phyloP scores from a whole-genome alignment of 1,140 invertebrate genomes.

The Pseudomyrmex flavicornis region DNA sequence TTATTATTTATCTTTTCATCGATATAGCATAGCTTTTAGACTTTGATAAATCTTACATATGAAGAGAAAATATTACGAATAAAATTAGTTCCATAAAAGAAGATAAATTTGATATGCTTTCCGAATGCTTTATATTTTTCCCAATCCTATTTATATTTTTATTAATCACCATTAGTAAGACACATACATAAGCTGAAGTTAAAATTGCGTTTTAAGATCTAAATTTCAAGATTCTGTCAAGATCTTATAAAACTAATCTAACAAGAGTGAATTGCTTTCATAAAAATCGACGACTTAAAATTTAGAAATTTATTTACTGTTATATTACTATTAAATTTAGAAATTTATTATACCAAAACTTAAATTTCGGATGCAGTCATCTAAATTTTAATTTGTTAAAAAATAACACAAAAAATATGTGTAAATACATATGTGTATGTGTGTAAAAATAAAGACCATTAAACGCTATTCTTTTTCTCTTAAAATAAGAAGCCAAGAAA shows the following conservation, averaged over 20 bases:
- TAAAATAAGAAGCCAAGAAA: too few relatives aligned
- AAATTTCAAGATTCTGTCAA: conserved; percentile 37
- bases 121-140: neutral
- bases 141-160: conserved; percentile 22
- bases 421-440: neutral
- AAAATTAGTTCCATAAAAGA: neutral
- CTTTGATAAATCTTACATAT: conserved; percentile 13
- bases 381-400: neutral
- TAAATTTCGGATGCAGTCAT: conserved; percentile 7
- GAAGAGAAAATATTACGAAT: conserved; percentile 11
- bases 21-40: neutral
- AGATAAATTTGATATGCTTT: neutral
- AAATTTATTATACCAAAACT: conserved; percentile 38
- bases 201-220: conserved; percentile 47
- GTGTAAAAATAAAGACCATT: neutral
- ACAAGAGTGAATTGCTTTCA: conserved; percentile 13
- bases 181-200: conserved; percentile 16
- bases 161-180: conserved; percentile 51
- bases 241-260: conserved; percentile 27
- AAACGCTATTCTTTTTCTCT: neutral
- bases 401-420: neutral
- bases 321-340: too few relatives aligned
- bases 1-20: conserved; percentile 17
- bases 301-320: neutral
- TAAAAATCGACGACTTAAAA: conserved; percentile 45